Conservation (phyloP, 2,888 invertebrate genomes). For the Chrysodeixis includens region DNA sequence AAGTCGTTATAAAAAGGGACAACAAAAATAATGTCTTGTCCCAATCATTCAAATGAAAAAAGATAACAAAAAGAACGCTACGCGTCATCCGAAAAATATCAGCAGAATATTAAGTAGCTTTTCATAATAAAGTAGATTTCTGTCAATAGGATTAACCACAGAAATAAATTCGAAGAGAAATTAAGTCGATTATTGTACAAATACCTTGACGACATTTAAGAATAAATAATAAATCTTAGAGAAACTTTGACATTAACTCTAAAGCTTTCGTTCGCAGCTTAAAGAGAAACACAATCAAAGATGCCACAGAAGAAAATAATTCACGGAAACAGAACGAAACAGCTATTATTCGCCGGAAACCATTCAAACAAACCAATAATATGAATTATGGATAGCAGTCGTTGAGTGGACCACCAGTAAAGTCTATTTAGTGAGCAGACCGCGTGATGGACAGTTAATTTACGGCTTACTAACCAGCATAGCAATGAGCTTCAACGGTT, state of each 20-base stretch:
- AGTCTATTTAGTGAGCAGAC: constrained; percentile 57
- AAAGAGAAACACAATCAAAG: neutral
- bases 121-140: neutral
- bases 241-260: no score
- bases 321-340: neutral
- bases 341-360: constrained; percentile 39
- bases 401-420: constrained; percentile 66
- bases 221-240: no score
- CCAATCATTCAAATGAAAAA: neutral
- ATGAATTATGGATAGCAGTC: constrained; percentile 54
- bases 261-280: no score
- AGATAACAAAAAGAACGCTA: neutral
- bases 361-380: constrained; percentile 47
- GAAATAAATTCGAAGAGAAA: neutral
- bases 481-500: constrained; percentile 70
- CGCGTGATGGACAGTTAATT: constrained; percentile 76
- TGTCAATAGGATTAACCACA: neutral
- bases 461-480: constrained; percentile 72
- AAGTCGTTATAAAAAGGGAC: neutral
- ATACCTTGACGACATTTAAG: no score
- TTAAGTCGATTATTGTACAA: no score
- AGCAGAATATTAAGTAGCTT: neutral
- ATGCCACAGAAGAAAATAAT: neutral
- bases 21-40: neutral
- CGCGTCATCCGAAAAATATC: neutral